These are phyloP conservation scores for Sinocyclocheilus maitianheensis DNA, from an alignment of 2,113 vertebrate species.

Conservation along the genomic window DNA sequence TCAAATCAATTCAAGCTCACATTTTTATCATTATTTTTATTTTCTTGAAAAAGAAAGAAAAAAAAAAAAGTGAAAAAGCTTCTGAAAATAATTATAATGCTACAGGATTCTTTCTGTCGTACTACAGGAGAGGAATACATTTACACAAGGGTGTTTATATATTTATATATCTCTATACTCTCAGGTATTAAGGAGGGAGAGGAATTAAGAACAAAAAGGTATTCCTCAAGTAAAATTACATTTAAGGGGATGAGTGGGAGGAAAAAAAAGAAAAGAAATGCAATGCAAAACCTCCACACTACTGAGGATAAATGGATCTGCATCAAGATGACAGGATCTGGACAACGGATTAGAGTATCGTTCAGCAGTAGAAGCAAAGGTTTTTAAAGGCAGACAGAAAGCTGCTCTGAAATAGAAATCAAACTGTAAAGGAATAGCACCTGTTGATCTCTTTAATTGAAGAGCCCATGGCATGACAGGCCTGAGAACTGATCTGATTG, in stretches of 20 bases:
- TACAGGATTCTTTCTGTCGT: slow-evolving; percentile 72
- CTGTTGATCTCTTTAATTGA: slow-evolving; percentile 47
- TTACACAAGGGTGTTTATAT: slow-evolving; percentile 77
- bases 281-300: slow-evolving; percentile 34
- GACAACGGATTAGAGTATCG: background rate
- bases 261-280: slow-evolving; percentile 54
- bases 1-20: background rate
- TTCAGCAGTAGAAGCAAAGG: background rate
- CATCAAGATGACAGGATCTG: background rate
- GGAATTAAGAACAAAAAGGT: slow-evolving; percentile 60
- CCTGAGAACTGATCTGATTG: slow-evolving; percentile 48
- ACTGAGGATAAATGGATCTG: slow-evolving; percentile 10
- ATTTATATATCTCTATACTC: slow-evolving; percentile 74
- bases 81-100: slow-evolving; percentile 81
- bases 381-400: slow-evolving; percentile 27
- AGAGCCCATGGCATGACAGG: slow-evolving; percentile 47
- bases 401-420: slow-evolving; percentile 47
- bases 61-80: slow-evolving; percentile 72
- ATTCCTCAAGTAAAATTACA: slow-evolving; percentile 52
- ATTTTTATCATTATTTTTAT: slow-evolving; percentile 66
- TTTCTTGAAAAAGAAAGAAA: slow-evolving; percentile 78
- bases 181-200: slow-evolving; percentile 65
- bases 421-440: slow-evolving; percentile 57
- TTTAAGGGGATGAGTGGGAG: slow-evolving; percentile 6
- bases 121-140: slow-evolving; percentile 75